Evolutionary conservation across 2,113 vertebrate species (phyloP).

Genomic region (Carassius carassius): DNA sequence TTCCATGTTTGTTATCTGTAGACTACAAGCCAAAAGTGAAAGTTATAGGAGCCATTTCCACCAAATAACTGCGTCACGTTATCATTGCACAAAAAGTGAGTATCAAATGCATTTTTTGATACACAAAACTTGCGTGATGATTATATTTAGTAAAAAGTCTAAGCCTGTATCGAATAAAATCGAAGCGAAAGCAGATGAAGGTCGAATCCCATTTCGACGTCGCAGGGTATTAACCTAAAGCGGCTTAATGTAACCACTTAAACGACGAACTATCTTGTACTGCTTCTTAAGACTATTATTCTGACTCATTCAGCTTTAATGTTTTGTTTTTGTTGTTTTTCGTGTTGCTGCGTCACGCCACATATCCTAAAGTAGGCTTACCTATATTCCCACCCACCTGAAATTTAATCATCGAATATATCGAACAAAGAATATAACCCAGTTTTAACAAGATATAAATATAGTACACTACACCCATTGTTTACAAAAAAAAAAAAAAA

Average conservation of each 20-base stretch:
- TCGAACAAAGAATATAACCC: no score
- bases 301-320: not conserved
- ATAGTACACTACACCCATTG: no score
- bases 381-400: not conserved
- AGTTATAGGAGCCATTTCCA: not conserved
- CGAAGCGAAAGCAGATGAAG: not conserved
- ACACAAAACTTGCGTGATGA: not conserved
- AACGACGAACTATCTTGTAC: not conserved
- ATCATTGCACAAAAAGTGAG: not conserved
- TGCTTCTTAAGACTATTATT: not conserved
- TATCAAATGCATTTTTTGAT: not conserved
- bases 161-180: not conserved
- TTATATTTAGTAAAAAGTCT: not conserved
- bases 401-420: not conserved
- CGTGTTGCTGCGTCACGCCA: not conserved
- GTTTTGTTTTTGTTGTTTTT: not conserved
- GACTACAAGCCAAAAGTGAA: not conserved
- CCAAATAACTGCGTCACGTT: not conserved
- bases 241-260: not conserved
- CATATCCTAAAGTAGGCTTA: not conserved
- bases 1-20: no score
- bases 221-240: no score
- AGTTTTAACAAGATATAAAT: no score
- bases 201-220: no score
- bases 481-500: no score